phyloP scores from a whole-genome alignment of 2,113 vertebrate species.

The Tyrannus savana region DNA sequence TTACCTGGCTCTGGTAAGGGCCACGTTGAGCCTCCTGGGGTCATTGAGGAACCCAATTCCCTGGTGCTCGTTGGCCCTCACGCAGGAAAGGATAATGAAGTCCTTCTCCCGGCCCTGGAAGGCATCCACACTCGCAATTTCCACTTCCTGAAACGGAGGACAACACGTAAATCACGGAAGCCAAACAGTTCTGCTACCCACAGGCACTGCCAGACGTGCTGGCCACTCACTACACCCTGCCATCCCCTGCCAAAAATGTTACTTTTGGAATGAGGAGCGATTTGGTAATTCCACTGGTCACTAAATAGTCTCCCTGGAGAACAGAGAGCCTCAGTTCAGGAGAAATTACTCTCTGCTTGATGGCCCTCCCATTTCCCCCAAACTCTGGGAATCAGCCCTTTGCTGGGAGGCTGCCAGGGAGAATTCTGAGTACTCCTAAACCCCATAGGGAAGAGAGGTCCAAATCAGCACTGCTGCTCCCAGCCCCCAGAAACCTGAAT shows the following conservation, averaged over 20 bases:
- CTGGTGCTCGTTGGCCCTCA: slow-evolving; percentile 96
- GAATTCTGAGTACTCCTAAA: not conserved
- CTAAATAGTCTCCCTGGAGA: not conserved
- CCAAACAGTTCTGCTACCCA: not conserved
- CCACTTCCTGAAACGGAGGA: slow-evolving; percentile 86
- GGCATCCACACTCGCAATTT: slow-evolving; percentile 97
- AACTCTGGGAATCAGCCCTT: not conserved
- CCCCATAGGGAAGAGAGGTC: not conserved
- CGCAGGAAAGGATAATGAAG: slow-evolving; percentile 98
- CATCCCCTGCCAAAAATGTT: not conserved
- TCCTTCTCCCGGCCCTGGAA: slow-evolving; percentile 99
- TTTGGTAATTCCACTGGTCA: not conserved
- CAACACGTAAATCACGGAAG: not conserved
- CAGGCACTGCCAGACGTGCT: not conserved
- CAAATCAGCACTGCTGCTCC: not conserved
- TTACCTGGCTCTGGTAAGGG: slow-evolving; percentile 93
- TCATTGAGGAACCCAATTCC: slow-evolving; percentile 98
- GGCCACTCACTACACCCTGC: not conserved
- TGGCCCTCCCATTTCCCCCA: not conserved
- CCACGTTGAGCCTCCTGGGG: slow-evolving; percentile 95
- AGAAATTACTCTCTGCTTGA: not conserved
- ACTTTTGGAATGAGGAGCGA: not conserved
- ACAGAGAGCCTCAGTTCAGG: not conserved
- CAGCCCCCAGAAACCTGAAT: not conserved
- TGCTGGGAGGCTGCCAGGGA: not conserved